Conservation (phyloP, 30 jellyfish, hydroid and myxozoan genomes). For the Catostylus mosaicus region DNA sequence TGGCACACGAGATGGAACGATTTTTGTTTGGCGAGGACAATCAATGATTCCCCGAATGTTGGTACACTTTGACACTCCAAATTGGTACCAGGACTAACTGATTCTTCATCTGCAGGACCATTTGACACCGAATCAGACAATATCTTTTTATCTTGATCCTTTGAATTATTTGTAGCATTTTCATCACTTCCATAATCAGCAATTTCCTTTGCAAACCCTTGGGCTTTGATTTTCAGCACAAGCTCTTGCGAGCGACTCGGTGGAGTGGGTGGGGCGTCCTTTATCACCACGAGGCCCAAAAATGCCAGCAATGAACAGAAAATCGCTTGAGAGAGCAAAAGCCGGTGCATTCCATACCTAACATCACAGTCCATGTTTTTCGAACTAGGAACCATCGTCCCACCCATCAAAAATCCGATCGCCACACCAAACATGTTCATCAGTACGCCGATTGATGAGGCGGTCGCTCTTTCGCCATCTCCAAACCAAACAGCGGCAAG, state of each 20-base stretch:
- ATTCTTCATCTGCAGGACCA: neutral
- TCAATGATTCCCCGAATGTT: slow-evolving; percentile 53
- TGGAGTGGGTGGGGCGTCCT: slow-evolving; percentile 85
- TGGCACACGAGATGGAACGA: slow-evolving; percentile 82
- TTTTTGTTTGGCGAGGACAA: slow-evolving; percentile 56
- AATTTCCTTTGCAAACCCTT: neutral
- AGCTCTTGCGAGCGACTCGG: slow-evolving; percentile 91
- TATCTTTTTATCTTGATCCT: neutral
- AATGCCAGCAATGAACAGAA: slow-evolving; percentile 71
- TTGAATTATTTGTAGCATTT: too few relatives aligned
- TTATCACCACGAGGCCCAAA: slow-evolving; percentile 51
- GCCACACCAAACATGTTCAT: slow-evolving; percentile 97
- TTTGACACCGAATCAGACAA: neutral
- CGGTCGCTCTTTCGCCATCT: slow-evolving; percentile 91
- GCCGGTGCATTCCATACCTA: slow-evolving; percentile 62
- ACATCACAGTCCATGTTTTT: slow-evolving; percentile 67
- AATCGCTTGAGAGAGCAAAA: slow-evolving; percentile 78
- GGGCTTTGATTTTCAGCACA: slow-evolving; percentile 7
- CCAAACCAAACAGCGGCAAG: slow-evolving; percentile 98
- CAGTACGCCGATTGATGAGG: slow-evolving; percentile 88
- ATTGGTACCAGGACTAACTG: neutral
- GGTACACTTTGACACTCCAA: slow-evolving; percentile 9
- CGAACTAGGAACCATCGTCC: slow-evolving; percentile 86
- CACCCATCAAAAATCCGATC: slow-evolving; percentile 91
- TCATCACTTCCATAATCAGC: neutral